These are phyloP conservation scores for Drosophila trichaetosa DNA, from an alignment of 2,888 invertebrate species.

Conservation along the genomic window DNA sequence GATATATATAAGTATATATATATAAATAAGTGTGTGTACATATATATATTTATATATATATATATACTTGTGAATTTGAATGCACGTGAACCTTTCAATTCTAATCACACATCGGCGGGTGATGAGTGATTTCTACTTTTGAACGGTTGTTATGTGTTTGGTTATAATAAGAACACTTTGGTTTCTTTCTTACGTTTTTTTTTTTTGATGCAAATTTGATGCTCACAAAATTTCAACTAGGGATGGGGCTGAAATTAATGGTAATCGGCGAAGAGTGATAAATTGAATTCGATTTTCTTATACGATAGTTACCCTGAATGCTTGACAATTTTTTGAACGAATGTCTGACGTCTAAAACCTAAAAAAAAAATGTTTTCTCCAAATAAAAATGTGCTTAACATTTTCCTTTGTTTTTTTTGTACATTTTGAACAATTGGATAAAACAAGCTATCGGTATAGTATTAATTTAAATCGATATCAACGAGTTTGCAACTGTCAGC, in stretches of 20 bases:
- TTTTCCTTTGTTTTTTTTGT: background rate
- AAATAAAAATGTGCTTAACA: background rate
- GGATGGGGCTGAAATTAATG: slow-evolving; percentile 36
- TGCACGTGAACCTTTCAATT: slow-evolving; percentile 39
- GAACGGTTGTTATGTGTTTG: slow-evolving; percentile 19
- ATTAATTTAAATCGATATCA: slow-evolving; percentile 21
- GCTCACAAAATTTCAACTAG: slow-evolving; percentile 55
- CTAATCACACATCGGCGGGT: slow-evolving; percentile 9
- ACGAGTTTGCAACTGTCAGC: slow-evolving; percentile 25
- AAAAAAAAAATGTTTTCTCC: slow-evolving; percentile 3
- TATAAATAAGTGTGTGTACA: background rate
- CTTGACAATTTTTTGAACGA: slow-evolving; percentile 47
- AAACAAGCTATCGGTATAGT: slow-evolving; percentile 1
- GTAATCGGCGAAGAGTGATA: slow-evolving; percentile 41
- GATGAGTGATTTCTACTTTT: slow-evolving; percentile 4
- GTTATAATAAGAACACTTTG: slow-evolving; percentile 25
- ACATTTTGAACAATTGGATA: background rate
- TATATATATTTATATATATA: slow-evolving; percentile 9
- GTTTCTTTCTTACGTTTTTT: slow-evolving; percentile 59
- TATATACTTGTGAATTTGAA: slow-evolving; percentile 31
- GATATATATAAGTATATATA: slow-evolving; percentile 23
- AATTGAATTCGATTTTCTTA: slow-evolving; percentile 35
- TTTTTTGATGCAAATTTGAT: slow-evolving; percentile 59
- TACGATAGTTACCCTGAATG: slow-evolving; percentile 33
- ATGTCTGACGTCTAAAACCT: slow-evolving; percentile 23